phyloP scores from a whole-genome alignment of 53 echinoderm and acorn worm genomes.

The Arbacia lixula region DNA sequence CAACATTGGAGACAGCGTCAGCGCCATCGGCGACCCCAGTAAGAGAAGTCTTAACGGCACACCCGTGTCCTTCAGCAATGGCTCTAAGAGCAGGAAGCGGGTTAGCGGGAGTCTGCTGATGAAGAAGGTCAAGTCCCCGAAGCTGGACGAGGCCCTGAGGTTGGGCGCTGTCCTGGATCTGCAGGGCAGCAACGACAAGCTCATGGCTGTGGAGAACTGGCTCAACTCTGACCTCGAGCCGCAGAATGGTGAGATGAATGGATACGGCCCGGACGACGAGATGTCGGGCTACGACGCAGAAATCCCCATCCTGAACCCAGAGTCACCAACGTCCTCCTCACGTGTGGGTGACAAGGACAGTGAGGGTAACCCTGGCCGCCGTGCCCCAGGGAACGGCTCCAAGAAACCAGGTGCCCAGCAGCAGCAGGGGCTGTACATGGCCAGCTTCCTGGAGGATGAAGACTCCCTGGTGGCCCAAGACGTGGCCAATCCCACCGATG shows the following conservation, averaged over 20 bases:
- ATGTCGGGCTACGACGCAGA: constrained; percentile 24
- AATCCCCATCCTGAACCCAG: constrained; percentile 55
- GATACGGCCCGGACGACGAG: constrained; percentile 38
- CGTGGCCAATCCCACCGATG: constrained; percentile 46
- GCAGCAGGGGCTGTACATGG: constrained; percentile 50
- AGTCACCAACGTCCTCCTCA: constrained; percentile 31
- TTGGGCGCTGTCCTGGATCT: constrained; percentile 41
- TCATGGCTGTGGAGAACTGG: constrained; percentile 57
- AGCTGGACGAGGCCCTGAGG: constrained; percentile 50
- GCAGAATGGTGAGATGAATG: constrained; percentile 41
- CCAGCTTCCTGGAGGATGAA: constrained; percentile 58
- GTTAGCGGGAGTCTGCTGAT: background rate
- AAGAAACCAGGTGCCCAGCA: constrained; percentile 26
- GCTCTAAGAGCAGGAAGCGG: constrained; percentile 17
- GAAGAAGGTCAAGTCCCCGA: constrained; percentile 44
- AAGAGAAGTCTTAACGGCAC: constrained; percentile 24
- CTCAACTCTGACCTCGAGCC: constrained; percentile 43
- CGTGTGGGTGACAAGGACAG: constrained; percentile 12
- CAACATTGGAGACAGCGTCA: constrained; percentile 51
- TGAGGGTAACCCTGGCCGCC: background rate
- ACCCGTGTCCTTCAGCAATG: constrained; percentile 13
- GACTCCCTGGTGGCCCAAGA: constrained; percentile 54
- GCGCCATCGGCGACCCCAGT: constrained; percentile 25
- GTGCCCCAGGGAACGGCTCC: background rate
- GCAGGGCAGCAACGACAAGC: constrained; percentile 42